Evolutionary conservation across 2,113 vertebrate species (phyloP), one percentile per base, ranked within the genome.

Genomic region (Albula goreensis): DNA sequence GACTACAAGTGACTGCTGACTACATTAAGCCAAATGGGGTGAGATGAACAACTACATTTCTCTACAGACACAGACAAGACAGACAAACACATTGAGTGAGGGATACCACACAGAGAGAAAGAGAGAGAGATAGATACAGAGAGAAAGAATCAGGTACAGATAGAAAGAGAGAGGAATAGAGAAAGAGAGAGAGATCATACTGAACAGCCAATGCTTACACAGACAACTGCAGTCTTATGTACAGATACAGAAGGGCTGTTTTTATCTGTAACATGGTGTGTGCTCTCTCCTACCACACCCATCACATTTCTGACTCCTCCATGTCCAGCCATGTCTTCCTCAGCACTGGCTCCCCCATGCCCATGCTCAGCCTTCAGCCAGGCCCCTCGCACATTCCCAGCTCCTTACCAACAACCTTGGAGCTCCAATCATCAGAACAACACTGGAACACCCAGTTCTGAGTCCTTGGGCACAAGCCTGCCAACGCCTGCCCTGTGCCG

Each of bases 191-290:
- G 63, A 70, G 63, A n/a, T 25, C n/a, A 74, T 74, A 31, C 70
- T 25, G 93, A 89, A 92, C 85, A 94, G 94, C 93, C 93, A 95
- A 94, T 93, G 93, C 91, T 93, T 92, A 93, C 91, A 93, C 91
- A 91, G 95, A 93, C 92, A 93, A 93, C 93, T 94, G 95, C 94
- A 95, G 93, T 92, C 94, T 91, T 94, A 92, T 93, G 94, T 92
- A 94, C 94, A 94, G 93, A 91, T 94, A 93, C 93, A 94, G 93
- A 93, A 91, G 93, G 93, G 91, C 90, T 82, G 92, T 93, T 95
- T 92, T 70, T 92, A 93, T 94, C 92, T 91, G 90, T 91, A 92
- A 94, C 92, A 92, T 92, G 91, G 91, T 91, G 92, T 85, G 84
- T 91, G 93, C 89, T 93, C 92, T 90, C 90, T 92, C 88, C 89